phyloP scores from a whole-genome alignment of 2,888 invertebrate genomes.

The Noctua fimbriata region DNA sequence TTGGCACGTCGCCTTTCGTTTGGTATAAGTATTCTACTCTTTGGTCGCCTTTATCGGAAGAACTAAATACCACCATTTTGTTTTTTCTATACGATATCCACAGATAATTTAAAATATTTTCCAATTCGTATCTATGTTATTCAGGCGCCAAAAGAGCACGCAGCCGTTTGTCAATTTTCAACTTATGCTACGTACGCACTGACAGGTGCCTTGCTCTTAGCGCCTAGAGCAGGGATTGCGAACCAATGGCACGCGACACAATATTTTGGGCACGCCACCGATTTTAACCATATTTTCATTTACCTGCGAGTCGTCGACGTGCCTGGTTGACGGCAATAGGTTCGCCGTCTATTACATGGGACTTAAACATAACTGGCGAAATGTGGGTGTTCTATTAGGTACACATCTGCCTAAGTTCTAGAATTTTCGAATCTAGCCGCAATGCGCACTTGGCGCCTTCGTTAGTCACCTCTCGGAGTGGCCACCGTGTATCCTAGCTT shows the following conservation, averaged over 20 bases:
- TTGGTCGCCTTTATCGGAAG: no score
- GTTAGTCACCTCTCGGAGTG: background rate
- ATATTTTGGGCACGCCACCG: no score
- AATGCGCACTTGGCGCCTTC: background rate
- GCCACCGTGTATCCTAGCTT: background rate
- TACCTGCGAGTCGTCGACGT: no score
- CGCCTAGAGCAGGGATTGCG: background rate
- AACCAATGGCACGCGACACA: no score
- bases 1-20: background rate
- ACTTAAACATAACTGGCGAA: no score
- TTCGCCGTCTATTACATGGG: no score
- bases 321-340: no score
- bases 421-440: background rate
- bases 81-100: background rate
- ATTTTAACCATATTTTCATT: no score
- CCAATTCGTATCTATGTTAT: background rate
- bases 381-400: no score
- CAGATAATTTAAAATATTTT: background rate
- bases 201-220: background rate
- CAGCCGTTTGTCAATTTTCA: background rate
- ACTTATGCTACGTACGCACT: background rate
- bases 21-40: no score
- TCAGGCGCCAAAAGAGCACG: background rate
- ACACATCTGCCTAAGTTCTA: background rate
- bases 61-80: no score